Evolutionary conservation across 2,888 invertebrate genomes (phyloP).

Genomic region (Meghimatium bilineatum): DNA sequence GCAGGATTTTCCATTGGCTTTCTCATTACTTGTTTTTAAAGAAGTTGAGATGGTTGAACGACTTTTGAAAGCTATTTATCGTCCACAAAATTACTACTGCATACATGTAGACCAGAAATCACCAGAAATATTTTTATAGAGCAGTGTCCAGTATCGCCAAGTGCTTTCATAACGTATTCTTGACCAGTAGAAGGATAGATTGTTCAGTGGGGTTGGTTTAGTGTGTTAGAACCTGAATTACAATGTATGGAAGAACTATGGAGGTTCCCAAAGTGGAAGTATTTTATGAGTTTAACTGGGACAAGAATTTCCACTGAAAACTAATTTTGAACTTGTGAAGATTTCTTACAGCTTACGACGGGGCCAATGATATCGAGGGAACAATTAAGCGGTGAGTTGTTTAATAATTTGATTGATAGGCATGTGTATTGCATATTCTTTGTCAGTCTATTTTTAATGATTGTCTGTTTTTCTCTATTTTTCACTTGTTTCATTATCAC

Average conservation of each 20-base stretch:
- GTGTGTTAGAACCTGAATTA: slow-evolving; percentile 39
- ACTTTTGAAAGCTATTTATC: slow-evolving; percentile 29
- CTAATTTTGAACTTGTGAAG: slow-evolving; percentile 69
- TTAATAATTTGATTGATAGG: background rate
- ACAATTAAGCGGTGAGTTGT: slow-evolving; percentile 25
- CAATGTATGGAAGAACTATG: slow-evolving; percentile 41
- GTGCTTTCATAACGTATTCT: slow-evolving; percentile 34
- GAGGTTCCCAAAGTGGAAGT: slow-evolving; percentile 37
- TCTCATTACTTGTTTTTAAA: slow-evolving; percentile 30
- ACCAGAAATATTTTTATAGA: background rate
- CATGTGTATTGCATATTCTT: too few relatives aligned
- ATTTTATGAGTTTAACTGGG: slow-evolving; percentile 71
- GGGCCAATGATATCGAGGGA: slow-evolving; percentile 67
- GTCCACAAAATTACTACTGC: slow-evolving; percentile 44
- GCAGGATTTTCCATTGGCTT: slow-evolving; percentile 32
- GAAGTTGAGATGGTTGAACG: slow-evolving; percentile 40
- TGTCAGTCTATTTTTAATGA: too few relatives aligned
- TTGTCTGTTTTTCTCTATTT: too few relatives aligned
- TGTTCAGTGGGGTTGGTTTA: slow-evolving; percentile 39
- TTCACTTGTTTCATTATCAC: too few relatives aligned
- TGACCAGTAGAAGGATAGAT: slow-evolving; percentile 21
- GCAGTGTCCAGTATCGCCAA: slow-evolving; percentile 15
- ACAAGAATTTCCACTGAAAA: slow-evolving; percentile 73
- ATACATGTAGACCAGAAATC: slow-evolving; percentile 39
- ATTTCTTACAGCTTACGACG: slow-evolving; percentile 67